Base-by-base conservation (phyloP, 1,140 invertebrate species). In the Teleogryllus occipitalis region DNA sequence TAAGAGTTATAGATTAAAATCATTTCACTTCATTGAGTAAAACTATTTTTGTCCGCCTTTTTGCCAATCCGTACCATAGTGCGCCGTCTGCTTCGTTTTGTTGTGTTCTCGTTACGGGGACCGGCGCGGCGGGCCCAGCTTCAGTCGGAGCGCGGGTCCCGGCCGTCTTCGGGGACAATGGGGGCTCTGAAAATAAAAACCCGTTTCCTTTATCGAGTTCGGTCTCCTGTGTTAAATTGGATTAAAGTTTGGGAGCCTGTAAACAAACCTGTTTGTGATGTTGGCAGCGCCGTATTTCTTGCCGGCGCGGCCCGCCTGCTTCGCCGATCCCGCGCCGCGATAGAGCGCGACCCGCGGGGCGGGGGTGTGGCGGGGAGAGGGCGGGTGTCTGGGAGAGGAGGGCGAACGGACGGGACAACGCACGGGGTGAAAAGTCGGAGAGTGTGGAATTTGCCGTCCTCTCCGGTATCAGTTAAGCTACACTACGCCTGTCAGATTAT, bases 211-310 rank as follows among this genome's bases (percentile, higher is more conserved):
- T 65, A 65, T 65, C 54, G 54, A 65, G 54, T 65, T 65, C 54
- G 54, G 54, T 65, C 54, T 65, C 10, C 54, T 65, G 54, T 65
- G 54, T 65, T 65, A 65, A 65, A 65, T 65, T 65, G 54, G 54
- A 65, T 65, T 65, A 65, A 65, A 65, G 54, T 65, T 65, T 65
- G 54, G 54, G 54, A 39, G 54, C 54, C 54, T 65, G 54, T 65
- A 65, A 65, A 65, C 54, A 65, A 65, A 65, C 54, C 54, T 65
- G 54, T 65, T 65, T 65, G 54, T 65, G 54, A 65, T 65, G 54
- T 65, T 65, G 54, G 54, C 54, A 65, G 54, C 54, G 54, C 54
- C 54, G 54, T 65, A 65, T 65, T 65, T 65, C 54, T 65, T 65
- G 54, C 54, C 7, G 10, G 54, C 54, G 54, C 54, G 10, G 18